Evolutionary conservation across 1,140 invertebrate genomes (phyloP), one percentile per base, ranked within the genome.

Genomic region (Drosophila arawakana): DNA sequence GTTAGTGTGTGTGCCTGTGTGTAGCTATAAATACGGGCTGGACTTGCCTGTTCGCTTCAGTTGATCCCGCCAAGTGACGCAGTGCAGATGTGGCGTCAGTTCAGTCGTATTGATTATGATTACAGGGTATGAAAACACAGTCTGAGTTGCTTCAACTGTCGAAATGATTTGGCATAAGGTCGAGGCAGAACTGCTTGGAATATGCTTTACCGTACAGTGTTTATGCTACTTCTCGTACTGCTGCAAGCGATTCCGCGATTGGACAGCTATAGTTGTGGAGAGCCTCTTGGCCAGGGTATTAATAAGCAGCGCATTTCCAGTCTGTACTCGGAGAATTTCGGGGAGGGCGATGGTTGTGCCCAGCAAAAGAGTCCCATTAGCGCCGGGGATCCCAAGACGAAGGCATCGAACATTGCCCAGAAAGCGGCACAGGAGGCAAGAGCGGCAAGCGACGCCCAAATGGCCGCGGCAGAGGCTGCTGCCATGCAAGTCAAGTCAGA

Each of bases 401-500:
- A 93, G 60, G 94, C 94, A 0, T 93, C 93, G 0, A 94, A 92
- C 78, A 95, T 95, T 72, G 95, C 95, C 0, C 94, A 94, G 67
- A 95, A 95, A 75, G 95, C 95, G 1, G 95, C 95, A 0, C 94
- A 94, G 30, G 94, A 95, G 80, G 95, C 95, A 0, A 95, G 95
- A 75, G 94, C 94, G 0, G 95, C 95, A 1, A 94, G 94, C 15
- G 95, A 95, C 65, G 95, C 95, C 0, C 95, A 95, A 77, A 94
- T 94, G 78, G 94, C 94, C 2, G 95, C 95, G 1, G 95, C 94
- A 3, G 94, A 94, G 46, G 95, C 95, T 68, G 95, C 95, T 2
- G 93, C 95, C n/a, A 94, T 93, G 9, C 91, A 95, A 93, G 95
- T 95, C 8, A 96, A 95, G 89, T 92, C 93, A 1, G 94, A 95